Percentiles rank a stretch among this genome's conserved stretches.
Conservation (phyloP, 2,113 vertebrate species). For the Panthera leo region DNA sequence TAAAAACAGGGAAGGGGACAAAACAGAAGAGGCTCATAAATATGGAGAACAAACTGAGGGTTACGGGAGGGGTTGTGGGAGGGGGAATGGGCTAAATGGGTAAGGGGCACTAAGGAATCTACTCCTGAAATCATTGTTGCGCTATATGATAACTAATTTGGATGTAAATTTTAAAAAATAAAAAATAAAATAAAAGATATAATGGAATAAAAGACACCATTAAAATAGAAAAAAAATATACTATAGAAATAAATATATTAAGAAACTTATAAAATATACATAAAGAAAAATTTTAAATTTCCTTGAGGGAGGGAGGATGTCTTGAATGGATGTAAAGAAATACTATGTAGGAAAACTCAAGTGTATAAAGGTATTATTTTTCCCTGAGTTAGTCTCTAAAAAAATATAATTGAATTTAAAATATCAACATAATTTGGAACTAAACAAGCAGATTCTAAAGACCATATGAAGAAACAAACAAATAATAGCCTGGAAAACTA, state of each 20-base stretch:
- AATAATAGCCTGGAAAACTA: neutral
- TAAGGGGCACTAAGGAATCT: no score
- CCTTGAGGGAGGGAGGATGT: neutral
- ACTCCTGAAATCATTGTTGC: no score
- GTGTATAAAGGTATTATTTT: neutral
- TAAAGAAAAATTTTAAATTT: neutral
- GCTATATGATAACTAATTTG: no score
- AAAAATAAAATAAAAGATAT: neutral
- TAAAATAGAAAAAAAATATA: neutral
- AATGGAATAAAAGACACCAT: neutral
- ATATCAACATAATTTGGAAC: neutral
- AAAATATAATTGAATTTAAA: neutral
- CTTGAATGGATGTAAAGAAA: neutral
- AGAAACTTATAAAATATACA: neutral
- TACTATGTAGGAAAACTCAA: neutral
- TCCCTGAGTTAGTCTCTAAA: neutral
- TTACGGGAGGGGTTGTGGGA: no score
- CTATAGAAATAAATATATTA: neutral
- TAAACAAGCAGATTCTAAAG: neutral
- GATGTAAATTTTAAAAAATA: no score
- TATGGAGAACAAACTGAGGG: no score
- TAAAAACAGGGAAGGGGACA: no score
- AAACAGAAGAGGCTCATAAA: no score
- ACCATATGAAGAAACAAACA: neutral
- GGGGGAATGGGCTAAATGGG: no score